Evolutionary conservation across 2,113 vertebrate genomes (phyloP), one percentile per base, ranked within the genome.

Genomic region (Taurulus bubalis): DNA sequence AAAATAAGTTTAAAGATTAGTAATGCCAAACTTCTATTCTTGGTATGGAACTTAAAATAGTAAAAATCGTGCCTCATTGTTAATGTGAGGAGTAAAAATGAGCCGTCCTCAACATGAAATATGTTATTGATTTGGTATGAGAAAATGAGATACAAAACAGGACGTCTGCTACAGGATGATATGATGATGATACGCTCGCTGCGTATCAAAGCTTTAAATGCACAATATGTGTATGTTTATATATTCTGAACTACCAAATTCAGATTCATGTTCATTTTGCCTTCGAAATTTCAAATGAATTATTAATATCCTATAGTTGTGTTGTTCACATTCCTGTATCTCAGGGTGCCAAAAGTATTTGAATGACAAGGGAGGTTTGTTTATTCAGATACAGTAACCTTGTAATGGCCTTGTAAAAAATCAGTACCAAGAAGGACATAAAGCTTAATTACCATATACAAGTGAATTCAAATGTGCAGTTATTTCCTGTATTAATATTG

Each of bases 391-490:
- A 24, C 14, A 36, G 28, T 53, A 28, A 59, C 4, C 30, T 51
- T 69, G 18, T 36, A 56, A 69, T 36, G 15, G 16, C 24, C 62
- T 59, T 3, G 20, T 75, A 63, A 67, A 58, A 59, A 65, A 53
- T 53, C 56, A 79, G 24, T 6, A 42, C 51, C 40, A 30, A 28
- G 18, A 30, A 28, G 18, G 59, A 24, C 3, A 59, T 32, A n/a
- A 59, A 51, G 38, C 26, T 42, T 77, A 36, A 65, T 42, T 59
- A 47, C 49, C 58, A 66, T 49, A 55, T 14, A 42, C 65, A 62
- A 75, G 51, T 8, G 0, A 40, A 62, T 24, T 56, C 6, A 40
- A 34, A 70, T 20, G 9, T 75, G 30, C 28, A 18, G 49, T 34
- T 53, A 58, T 58, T 49, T 64, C 58, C 40, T 56, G 40, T 42